Conservation (phyloP, 2,888 invertebrate species). For the Epirrita christyi region DNA sequence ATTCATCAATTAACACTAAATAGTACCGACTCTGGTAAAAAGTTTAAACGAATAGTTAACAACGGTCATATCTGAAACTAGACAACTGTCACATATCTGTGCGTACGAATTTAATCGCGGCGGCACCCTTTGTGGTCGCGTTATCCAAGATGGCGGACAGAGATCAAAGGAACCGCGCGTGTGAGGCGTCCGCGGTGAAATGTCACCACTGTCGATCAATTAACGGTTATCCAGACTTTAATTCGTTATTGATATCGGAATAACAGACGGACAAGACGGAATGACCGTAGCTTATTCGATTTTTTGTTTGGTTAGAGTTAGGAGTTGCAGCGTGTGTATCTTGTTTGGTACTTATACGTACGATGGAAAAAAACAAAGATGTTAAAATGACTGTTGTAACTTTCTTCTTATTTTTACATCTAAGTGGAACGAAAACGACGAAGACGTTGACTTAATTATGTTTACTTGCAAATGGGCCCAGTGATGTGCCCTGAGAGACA, state of each 20-base stretch:
- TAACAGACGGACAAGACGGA: conserved; percentile 53
- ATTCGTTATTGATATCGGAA: conserved; percentile 75
- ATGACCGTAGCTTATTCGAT: conserved; percentile 62
- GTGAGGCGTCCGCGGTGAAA: conserved; percentile 72
- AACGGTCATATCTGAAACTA: conserved; percentile 63
- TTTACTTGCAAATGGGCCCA: not conserved
- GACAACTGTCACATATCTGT: conserved; percentile 78
- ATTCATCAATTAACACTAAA: conserved; percentile 53
- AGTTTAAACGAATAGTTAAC: conserved; percentile 42
- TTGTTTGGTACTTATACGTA: too few species aligned
- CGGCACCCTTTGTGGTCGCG: conserved; percentile 69
- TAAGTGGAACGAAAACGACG: not conserved
- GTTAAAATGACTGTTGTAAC: too few species aligned
- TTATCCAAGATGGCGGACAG: conserved; percentile 59
- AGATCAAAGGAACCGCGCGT: conserved; percentile 73
- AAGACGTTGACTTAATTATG: not conserved
- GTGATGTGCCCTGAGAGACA: not conserved
- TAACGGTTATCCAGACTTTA: conserved; percentile 70
- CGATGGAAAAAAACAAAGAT: too few species aligned
- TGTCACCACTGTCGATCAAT: conserved; percentile 82
- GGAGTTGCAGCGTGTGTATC: conserved; percentile 15
- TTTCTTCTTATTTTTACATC: not conserved
- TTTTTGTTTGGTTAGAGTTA: conserved; percentile 47
- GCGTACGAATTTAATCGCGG: conserved; percentile 80
- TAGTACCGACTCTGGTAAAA: conserved; percentile 51